A percentile compares a stretch with the other conserved stretches of the same genome.
Evolutionary conservation across 2,113 vertebrate genomes (phyloP).

Genomic region (Tinamus guttatus): DNA sequence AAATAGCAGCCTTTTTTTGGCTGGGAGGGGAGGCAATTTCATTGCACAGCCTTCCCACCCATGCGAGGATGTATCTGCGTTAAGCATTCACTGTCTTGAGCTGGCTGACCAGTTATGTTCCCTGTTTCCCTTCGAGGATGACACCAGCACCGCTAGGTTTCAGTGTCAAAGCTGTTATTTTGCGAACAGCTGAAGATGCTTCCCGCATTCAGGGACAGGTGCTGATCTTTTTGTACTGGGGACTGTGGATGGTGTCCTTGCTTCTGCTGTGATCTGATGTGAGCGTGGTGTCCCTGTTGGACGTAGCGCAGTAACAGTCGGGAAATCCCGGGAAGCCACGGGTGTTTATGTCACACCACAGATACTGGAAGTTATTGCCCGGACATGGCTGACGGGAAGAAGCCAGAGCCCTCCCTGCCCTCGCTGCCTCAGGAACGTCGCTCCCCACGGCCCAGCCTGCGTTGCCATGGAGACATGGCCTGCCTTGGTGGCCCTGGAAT

Average conservation of each 20-base stretch:
- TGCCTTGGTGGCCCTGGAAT: neutral
- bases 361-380: neutral
- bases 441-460: neutral
- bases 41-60: neutral
- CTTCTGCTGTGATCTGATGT: neutral
- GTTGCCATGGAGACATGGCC: neutral
- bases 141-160: neutral
- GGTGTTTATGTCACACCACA: neutral
- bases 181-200: neutral
- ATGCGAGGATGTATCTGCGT: neutral
- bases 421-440: neutral
- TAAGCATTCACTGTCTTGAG: neutral
- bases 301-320: neutral
- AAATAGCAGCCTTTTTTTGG: rapidly evolving
- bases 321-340: neutral
- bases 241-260: neutral
- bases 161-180: neutral
- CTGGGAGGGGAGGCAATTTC: neutral
- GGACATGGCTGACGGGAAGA: neutral
- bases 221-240: neutral
- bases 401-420: neutral
- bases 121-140: neutral
- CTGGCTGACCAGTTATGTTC: neutral
- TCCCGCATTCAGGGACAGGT: rapidly evolving
- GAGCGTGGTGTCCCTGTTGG: neutral